Percentiles rank a stretch among this genome's conserved stretches.
Evolutionary conservation across 2,888 invertebrate species (phyloP).

Genomic region (Archaeoteleia sp.): DNA sequence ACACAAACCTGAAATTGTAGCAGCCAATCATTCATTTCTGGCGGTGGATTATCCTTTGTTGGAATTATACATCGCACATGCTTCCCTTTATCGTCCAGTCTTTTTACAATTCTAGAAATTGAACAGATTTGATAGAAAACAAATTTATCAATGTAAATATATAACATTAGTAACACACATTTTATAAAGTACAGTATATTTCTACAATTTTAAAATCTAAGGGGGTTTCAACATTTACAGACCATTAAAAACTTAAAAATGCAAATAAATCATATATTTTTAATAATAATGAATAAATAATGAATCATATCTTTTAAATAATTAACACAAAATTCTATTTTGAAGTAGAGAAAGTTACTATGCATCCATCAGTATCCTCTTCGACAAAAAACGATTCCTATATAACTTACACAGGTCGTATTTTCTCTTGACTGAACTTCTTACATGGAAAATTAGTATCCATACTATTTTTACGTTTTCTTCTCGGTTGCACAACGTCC

Average conservation of each 20-base stretch:
- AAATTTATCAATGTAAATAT: background rate
- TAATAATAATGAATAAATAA: slow-evolving; percentile 6
- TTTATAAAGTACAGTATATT: too few relatives aligned
- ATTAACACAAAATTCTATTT: too few relatives aligned
- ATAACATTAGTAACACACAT: too few relatives aligned
- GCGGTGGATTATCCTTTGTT: slow-evolving; percentile 87
- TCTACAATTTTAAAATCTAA: too few relatives aligned
- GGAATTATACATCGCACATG: slow-evolving; percentile 79
- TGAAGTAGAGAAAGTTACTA: too few relatives aligned
- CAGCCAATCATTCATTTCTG: slow-evolving; percentile 85
- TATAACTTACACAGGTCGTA: slow-evolving; percentile 44
- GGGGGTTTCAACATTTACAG: too few relatives aligned
- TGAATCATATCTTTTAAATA: too few relatives aligned
- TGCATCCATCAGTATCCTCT: too few relatives aligned
- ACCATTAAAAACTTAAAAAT: too few relatives aligned
- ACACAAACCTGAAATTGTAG: slow-evolving; percentile 80
- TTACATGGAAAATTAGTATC: slow-evolving; percentile 76
- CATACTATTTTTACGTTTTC: slow-evolving; percentile 71
- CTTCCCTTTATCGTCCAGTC: slow-evolving; percentile 71
- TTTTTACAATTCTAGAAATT: slow-evolving; percentile 64
- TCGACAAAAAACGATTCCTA: background rate
- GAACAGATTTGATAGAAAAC: too few relatives aligned
- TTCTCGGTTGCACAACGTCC: slow-evolving; percentile 68
- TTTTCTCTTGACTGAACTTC: slow-evolving; percentile 76
- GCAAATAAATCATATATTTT: too few relatives aligned